A percentile compares a stretch with the other conserved stretches of the same genome.
phyloP scores from a whole-genome alignment of 2,797 vertebrate genomes.

The Cossypha polioptera region DNA sequence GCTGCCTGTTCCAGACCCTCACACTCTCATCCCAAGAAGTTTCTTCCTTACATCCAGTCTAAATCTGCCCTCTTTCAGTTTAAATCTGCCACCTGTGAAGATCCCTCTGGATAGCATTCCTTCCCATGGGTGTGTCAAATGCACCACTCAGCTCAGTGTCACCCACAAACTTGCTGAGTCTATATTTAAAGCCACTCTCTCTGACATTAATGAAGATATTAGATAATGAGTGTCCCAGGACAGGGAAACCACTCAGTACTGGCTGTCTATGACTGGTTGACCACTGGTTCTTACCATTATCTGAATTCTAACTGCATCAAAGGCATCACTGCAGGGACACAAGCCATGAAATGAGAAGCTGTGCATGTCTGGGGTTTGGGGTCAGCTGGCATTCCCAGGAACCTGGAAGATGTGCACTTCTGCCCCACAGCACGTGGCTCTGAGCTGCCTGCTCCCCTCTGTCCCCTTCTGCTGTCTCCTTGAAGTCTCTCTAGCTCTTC shows the following conservation, averaged over 20 bases:
- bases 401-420: neutral
- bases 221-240: neutral
- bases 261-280: neutral
- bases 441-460: neutral
- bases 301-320: neutral
- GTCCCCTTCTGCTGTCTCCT: neutral
- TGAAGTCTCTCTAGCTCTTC: neutral
- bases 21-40: neutral
- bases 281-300: neutral
- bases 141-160: neutral
- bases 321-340: neutral
- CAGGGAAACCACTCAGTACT: neutral
- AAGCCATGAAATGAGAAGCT: neutral
- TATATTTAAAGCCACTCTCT: neutral
- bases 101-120: neutral
- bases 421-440: rapidly evolving
- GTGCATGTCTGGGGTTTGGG: neutral
- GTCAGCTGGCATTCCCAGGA: neutral
- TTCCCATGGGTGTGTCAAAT: neutral
- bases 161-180: neutral
- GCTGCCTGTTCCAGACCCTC: neutral
- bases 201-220: neutral
- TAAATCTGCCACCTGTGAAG: neutral
- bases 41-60: neutral
- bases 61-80: neutral